phyloP scores from a whole-genome alignment of 2,113 vertebrate species.

The Rhynchopsitta pachyrhyncha region DNA sequence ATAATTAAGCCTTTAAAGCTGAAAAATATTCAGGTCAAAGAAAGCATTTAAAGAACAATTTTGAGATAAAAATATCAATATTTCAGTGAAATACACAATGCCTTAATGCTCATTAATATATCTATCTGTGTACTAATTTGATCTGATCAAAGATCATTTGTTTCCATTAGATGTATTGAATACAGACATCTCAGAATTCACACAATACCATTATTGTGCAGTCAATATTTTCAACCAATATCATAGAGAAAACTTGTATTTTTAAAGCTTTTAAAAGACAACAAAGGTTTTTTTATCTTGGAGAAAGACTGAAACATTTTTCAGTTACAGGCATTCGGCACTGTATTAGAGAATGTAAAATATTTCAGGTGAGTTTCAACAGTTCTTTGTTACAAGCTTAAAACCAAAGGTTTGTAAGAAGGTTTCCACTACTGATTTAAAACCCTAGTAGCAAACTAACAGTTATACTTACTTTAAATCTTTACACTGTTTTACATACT shows the following conservation, averaged over 20 bases:
- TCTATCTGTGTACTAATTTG: neutral
- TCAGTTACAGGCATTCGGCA: neutral
- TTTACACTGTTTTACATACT: neutral
- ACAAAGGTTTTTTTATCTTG: neutral
- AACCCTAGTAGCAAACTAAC: neutral
- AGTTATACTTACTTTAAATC: neutral
- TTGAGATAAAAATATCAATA: neutral
- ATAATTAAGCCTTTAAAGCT: neutral
- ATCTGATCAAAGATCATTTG: neutral
- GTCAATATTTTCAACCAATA: neutral
- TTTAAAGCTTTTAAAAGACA: neutral
- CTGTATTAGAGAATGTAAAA: neutral
- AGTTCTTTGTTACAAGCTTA: neutral
- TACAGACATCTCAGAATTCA: neutral
- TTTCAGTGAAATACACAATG: neutral
- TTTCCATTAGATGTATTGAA: neutral
- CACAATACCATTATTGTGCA: neutral
- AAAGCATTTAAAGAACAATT: neutral
- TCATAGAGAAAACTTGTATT: neutral
- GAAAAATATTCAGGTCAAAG: neutral
- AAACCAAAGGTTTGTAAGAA: neutral
- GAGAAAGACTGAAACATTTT: neutral
- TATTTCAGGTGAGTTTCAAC: neutral
- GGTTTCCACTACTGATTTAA: neutral
- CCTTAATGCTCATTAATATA: neutral